phyloP scores from a whole-genome alignment of 2,888 invertebrate genomes.

The Tinea pellionella region DNA sequence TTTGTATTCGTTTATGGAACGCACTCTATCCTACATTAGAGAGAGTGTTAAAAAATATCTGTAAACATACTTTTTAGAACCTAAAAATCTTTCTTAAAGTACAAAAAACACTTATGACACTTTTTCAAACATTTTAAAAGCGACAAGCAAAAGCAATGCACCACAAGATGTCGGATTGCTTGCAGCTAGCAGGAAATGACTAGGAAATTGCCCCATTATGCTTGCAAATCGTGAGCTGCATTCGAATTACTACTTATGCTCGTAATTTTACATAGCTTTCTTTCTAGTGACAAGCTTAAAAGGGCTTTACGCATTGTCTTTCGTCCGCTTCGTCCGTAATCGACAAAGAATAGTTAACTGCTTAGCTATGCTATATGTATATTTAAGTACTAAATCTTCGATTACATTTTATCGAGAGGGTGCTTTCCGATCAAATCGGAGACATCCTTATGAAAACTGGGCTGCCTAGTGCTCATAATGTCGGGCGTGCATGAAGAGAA shows the following conservation, averaged over 20 bases:
- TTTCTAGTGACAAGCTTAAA: constrained; percentile 9
- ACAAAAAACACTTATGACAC: not conserved
- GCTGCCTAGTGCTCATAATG: too few species aligned
- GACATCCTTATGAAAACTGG: too few species aligned
- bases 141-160: constrained; percentile 20
- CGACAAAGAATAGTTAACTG: not conserved
- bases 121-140: not conserved
- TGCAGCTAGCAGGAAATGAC: constrained; percentile 57
- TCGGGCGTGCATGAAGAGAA: too few species aligned
- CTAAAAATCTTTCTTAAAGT: too few species aligned
- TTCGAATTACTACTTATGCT: constrained; percentile 57
- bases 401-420: too few species aligned
- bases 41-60: too few species aligned
- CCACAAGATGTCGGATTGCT: constrained; percentile 56
- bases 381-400: too few species aligned
- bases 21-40: too few species aligned
- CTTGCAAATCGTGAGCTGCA: constrained; percentile 63
- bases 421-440: too few species aligned
- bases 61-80: too few species aligned
- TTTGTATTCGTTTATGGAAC: too few species aligned
- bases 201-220: constrained; percentile 65
- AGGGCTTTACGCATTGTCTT: constrained; percentile 1
- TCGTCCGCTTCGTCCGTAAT: not conserved
- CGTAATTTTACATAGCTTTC: constrained; percentile 48
- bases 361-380: not conserved